Conservation (phyloP, 30 jellyfish, hydroid and myxozoan species). For the Mastigias papua region DNA sequence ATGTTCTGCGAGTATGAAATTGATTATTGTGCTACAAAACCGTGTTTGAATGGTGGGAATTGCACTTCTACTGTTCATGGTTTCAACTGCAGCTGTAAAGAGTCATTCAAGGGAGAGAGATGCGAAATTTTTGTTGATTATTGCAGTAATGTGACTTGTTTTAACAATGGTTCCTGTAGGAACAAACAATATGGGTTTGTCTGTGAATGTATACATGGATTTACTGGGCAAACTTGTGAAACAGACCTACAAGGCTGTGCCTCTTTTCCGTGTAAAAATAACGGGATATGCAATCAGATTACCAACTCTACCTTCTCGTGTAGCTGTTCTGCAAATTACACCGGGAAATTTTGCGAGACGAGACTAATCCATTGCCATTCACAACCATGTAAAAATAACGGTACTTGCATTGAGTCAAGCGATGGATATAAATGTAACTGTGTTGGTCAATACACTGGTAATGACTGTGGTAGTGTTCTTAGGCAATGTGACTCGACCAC, state of each 20-base stretch:
- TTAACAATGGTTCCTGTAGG: constrained; percentile 54
- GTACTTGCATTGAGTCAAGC: constrained; percentile 29
- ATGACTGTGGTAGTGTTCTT: neutral
- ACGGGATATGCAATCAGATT: constrained; percentile 45
- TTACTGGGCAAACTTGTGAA: constrained; percentile 57
- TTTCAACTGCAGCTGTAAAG: constrained; percentile 37
- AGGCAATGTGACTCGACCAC: constrained; percentile 14
- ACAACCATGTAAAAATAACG: constrained; percentile 64
- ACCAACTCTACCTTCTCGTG: constrained; percentile 19
- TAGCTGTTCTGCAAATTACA: constrained; percentile 33
- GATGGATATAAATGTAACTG: constrained; percentile 46
- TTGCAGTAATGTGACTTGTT: constrained; percentile 48
- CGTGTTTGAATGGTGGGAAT: constrained; percentile 55
- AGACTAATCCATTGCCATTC: constrained; percentile 18
- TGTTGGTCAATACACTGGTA: constrained; percentile 13
- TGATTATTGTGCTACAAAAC: constrained; percentile 12
- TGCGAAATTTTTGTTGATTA: constrained; percentile 46
- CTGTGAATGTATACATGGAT: constrained; percentile 58
- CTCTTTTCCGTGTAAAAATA: constrained; percentile 61
- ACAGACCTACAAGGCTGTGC: constrained; percentile 68
- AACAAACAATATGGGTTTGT: constrained; percentile 1
- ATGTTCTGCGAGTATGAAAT: constrained; percentile 8
- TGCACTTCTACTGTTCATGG: constrained; percentile 38
- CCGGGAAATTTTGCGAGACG: constrained; percentile 59
- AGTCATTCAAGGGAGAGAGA: constrained; percentile 5